Evolutionary conservation across 2,888 invertebrate species (phyloP).

Genomic region (Thyatira batis): DNA sequence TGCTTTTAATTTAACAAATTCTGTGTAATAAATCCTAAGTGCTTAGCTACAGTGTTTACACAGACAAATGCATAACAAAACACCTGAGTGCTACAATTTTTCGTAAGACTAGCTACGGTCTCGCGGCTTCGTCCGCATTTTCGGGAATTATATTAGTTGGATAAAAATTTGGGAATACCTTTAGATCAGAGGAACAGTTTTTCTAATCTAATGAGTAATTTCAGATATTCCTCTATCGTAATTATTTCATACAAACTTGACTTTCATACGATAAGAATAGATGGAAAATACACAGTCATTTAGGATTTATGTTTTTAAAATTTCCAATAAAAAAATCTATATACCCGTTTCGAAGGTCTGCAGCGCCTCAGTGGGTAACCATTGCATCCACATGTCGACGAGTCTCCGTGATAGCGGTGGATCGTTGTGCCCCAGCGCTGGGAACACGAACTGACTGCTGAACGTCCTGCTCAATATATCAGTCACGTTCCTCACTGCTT

Average conservation of each 20-base stretch:
- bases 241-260: neutral
- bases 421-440: slow-evolving; percentile 95
- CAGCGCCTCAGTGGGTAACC: slow-evolving; percentile 91
- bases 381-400: slow-evolving; percentile 91
- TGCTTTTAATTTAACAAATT: neutral
- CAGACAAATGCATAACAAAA: too few relatives aligned
- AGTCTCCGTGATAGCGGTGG: slow-evolving; percentile 85
- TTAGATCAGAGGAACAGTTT: too few relatives aligned
- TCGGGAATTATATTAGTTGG: too few relatives aligned
- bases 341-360: slow-evolving; percentile 91
- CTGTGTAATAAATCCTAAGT: neutral
- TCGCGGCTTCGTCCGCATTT: too few relatives aligned
- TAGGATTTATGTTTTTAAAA: too few relatives aligned
- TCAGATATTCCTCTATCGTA: too few relatives aligned
- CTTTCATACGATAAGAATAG: neutral
- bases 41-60: too few relatives aligned
- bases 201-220: too few relatives aligned
- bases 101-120: too few relatives aligned
- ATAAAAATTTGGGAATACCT: too few relatives aligned
- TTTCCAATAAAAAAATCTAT: too few relatives aligned
- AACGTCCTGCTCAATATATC: slow-evolving; percentile 91
- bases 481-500: slow-evolving; percentile 91
- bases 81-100: too few relatives aligned
- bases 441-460: slow-evolving; percentile 94
- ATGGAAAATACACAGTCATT: neutral